Percentiles rank a stretch among this genome's conserved stretches.
Conservation (phyloP, 2,888 invertebrate genomes). For the Cephonodes hylas region DNA sequence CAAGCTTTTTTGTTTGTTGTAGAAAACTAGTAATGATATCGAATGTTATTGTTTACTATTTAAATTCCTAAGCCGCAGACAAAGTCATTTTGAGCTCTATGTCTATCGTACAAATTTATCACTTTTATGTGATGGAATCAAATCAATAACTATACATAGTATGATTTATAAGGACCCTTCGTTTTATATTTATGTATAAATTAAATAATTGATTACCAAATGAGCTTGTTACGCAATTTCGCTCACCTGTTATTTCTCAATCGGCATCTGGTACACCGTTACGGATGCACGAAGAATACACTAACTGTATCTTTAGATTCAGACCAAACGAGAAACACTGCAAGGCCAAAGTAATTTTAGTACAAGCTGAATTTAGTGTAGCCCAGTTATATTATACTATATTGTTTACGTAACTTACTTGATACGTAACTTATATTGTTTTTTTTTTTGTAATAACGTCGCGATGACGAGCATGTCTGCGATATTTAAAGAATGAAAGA, state of each 20-base stretch:
- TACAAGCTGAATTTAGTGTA: background rate
- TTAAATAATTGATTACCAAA: background rate
- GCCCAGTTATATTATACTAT: background rate
- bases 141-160: too few relatives aligned
- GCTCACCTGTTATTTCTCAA: background rate
- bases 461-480: background rate
- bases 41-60: too few relatives aligned
- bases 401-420: too few relatives aligned
- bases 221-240: background rate
- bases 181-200: background rate
- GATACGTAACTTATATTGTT: background rate
- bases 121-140: too few relatives aligned
- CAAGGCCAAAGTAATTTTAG: background rate
- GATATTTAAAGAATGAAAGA: background rate
- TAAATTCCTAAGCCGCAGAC: background rate
- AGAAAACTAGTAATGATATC: too few relatives aligned
- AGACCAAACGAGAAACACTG: background rate
- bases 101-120: too few relatives aligned
- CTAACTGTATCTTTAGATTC: background rate
- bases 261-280: conserved; percentile 3
- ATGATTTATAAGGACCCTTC: background rate
- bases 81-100: too few relatives aligned
- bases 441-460: too few relatives aligned
- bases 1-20: too few relatives aligned
- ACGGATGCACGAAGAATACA: background rate